Evolutionary conservation across 2,888 invertebrate genomes (phyloP).

Genomic region (Lissocephala sabroskyi): DNA sequence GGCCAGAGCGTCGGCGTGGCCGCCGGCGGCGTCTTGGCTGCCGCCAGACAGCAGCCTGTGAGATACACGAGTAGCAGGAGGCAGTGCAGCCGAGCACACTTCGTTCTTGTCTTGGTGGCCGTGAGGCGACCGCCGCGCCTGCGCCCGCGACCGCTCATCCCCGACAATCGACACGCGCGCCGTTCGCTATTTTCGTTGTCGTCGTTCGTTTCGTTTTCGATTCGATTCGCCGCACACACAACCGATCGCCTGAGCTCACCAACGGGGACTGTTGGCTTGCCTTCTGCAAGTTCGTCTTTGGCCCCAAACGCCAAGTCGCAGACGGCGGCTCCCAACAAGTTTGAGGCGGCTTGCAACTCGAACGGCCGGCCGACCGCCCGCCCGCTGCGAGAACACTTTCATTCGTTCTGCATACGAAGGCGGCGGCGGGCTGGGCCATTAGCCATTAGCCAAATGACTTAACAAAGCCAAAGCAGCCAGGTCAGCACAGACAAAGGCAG

Average conservation of each 20-base stretch:
- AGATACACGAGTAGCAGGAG: background rate
- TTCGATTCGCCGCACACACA: constrained; percentile 38
- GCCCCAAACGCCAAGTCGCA: too few species aligned
- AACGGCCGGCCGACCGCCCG: constrained; percentile 11
- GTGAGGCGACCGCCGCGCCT: background rate
- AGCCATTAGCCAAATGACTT: constrained; percentile 19
- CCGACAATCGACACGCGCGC: constrained; percentile 8
- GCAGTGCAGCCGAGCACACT: constrained; percentile 1
- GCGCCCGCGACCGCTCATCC: background rate
- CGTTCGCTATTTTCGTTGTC: constrained; percentile 23
- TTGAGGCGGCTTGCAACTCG: constrained; percentile 43
- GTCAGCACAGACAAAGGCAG: too few species aligned
- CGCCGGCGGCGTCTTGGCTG: too few species aligned
- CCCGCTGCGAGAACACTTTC: constrained; percentile 50
- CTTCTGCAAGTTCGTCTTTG: constrained; percentile 58
- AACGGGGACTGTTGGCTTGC: constrained; percentile 53
- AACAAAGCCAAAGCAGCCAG: constrained; percentile 24
- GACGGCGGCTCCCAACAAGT: constrained; percentile 32
- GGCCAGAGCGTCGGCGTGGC: background rate
- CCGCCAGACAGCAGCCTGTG: constrained; percentile 3
- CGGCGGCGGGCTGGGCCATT: constrained; percentile 8
- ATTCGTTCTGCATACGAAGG: constrained; percentile 54
- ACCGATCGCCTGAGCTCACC: constrained; percentile 56
- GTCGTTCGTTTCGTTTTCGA: constrained; percentile 1
- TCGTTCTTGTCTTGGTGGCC: constrained; percentile 5